Conservation (phyloP, 2,113 vertebrate genomes). For the Emydura subglobosa region DNA sequence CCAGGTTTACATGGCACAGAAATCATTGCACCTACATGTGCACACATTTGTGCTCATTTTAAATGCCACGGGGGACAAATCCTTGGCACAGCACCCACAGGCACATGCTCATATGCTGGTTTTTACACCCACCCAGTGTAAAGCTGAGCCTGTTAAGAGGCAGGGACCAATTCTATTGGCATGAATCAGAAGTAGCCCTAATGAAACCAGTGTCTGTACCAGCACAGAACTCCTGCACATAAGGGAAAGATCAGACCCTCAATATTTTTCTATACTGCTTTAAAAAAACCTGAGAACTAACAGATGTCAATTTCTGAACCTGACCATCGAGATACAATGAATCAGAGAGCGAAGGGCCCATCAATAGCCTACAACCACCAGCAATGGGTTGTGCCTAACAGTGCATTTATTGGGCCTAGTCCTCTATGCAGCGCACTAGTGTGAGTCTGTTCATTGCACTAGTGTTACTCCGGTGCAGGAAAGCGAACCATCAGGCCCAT, state of each 20-base stretch:
- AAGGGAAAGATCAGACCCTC: too few species aligned
- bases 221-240: neutral
- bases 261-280: neutral
- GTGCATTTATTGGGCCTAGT: too few species aligned
- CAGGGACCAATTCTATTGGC: neutral
- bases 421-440: too few species aligned
- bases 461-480: neutral
- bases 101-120: neutral
- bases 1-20: neutral
- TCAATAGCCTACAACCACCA: neutral
- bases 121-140: neutral
- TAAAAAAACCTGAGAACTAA: neutral
- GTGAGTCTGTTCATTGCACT: neutral
- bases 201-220: neutral
- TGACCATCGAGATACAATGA: neutral
- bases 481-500: neutral
- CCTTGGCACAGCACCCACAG: neutral
- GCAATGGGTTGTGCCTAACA: neutral
- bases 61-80: rapidly evolving
- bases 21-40: rapidly evolving
- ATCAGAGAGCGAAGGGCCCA: neutral
- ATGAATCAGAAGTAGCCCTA: neutral
- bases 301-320: neutral
- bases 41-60: neutral
- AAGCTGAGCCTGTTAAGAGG: neutral